Evolutionary conservation across 1,140 invertebrate genomes (phyloP).

Genomic region (Elysia chlorotica): DNA sequence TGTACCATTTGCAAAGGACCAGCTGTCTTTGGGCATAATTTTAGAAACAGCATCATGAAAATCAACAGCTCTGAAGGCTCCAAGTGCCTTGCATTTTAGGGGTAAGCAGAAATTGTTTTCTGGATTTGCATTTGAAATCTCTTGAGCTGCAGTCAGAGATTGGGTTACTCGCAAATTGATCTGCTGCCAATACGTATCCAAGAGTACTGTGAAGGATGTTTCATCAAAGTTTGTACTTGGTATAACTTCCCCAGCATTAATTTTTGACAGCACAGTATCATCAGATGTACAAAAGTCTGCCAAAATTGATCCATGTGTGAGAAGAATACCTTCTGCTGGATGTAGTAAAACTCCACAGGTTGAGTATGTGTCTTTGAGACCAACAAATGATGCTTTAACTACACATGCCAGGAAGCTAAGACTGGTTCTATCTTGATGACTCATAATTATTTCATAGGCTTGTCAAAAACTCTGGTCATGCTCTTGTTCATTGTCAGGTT

Average conservation of each 20-base stretch:
- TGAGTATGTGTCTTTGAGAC: neutral
- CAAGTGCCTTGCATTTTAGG: neutral
- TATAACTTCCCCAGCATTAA: slow-evolving; percentile 5
- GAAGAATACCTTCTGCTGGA: slow-evolving; percentile 7
- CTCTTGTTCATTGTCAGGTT: too few species aligned
- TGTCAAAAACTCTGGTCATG: too few species aligned
- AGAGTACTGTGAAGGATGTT: neutral
- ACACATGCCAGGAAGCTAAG: slow-evolving; percentile 12
- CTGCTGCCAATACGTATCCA: neutral
- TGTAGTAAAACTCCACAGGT: slow-evolving; percentile 1
- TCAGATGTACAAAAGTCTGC: neutral
- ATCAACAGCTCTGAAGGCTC: slow-evolving; percentile 11
- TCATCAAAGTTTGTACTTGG: neutral
- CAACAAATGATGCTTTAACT: neutral
- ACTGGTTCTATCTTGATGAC: neutral
- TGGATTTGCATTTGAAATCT: neutral
- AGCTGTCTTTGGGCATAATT: slow-evolving; percentile 9
- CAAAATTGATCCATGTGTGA: slow-evolving; percentile 18
- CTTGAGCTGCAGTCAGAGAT: too few species aligned
- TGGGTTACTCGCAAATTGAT: too few species aligned
- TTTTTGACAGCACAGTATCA: neutral
- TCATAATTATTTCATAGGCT: too few species aligned
- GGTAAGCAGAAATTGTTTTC: neutral
- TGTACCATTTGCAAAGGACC: slow-evolving; percentile 1
- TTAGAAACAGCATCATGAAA: neutral